Evolutionary conservation across 2,888 invertebrate genomes (phyloP).

Genomic region (Tenthredo distinguenda): DNA sequence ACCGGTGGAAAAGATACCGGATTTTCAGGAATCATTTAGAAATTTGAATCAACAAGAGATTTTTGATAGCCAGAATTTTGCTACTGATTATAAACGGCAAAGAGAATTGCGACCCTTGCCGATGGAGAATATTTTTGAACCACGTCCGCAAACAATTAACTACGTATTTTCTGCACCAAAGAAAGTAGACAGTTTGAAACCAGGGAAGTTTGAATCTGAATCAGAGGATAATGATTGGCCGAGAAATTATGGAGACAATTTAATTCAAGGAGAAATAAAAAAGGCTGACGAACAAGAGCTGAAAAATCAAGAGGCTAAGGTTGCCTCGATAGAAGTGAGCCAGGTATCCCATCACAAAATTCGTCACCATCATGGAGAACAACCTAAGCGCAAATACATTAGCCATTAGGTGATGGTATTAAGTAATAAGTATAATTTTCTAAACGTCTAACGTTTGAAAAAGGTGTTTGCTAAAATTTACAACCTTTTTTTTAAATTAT

Average conservation of each 20-base stretch:
- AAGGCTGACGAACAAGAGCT: slow-evolving; percentile 50
- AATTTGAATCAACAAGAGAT: not conserved
- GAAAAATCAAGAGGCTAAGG: slow-evolving; percentile 59
- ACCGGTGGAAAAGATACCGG: not conserved
- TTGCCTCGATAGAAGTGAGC: slow-evolving; percentile 70
- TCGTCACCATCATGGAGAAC: slow-evolving; percentile 69
- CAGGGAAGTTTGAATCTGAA: not conserved
- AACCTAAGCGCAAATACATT: slow-evolving; percentile 12
- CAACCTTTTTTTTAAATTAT: not conserved
- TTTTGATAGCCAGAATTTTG: not conserved
- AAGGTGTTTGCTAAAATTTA: not conserved
- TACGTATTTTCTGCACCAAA: slow-evolving; percentile 60
- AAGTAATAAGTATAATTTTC: not conserved
- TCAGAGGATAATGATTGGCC: slow-evolving; percentile 51
- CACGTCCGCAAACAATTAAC: slow-evolving; percentile 68
- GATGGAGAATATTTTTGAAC: slow-evolving; percentile 66
- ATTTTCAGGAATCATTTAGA: not conserved
- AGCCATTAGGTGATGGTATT: not conserved
- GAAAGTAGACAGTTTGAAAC: slow-evolving; percentile 10
- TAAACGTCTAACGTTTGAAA: not conserved
- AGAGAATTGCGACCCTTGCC: not conserved
- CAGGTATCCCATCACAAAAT: slow-evolving; percentile 66
- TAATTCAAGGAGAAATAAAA: slow-evolving; percentile 56
- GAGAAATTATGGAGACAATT: slow-evolving; percentile 60
- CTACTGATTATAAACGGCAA: not conserved